phyloP scores from a whole-genome alignment of 2,797 vertebrate species.

The Siniperca scherzeri region DNA sequence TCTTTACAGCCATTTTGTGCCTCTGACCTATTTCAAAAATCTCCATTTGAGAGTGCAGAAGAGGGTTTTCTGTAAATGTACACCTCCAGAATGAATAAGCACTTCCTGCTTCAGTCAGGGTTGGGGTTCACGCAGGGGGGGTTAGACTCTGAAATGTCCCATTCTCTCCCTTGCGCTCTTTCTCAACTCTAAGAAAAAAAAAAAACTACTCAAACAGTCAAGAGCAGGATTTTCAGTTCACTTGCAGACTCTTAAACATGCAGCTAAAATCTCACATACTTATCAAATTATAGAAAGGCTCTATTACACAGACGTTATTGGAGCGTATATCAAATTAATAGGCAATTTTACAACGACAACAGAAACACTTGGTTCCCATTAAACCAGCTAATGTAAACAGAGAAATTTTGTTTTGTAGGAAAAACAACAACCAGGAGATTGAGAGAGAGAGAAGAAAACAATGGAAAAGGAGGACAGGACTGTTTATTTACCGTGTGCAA shows the following conservation, averaged over 20 bases:
- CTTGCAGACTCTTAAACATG: constrained; percentile 47
- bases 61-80: constrained; percentile 64
- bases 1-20: constrained; percentile 47
- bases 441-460: constrained; percentile 58
- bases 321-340: constrained; percentile 70
- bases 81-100: constrained; percentile 66
- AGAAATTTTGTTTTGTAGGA: constrained; percentile 34
- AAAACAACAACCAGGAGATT: constrained; percentile 37
- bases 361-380: constrained; percentile 62
- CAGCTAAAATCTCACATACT: constrained; percentile 52
- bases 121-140: constrained; percentile 48
- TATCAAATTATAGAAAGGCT: constrained; percentile 61
- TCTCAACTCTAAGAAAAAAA: constrained; percentile 3
- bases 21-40: constrained; percentile 14
- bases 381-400: constrained; percentile 72
- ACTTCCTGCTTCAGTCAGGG: constrained; percentile 64
- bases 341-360: constrained; percentile 56
- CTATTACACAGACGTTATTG: constrained; percentile 56
- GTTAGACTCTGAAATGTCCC: constrained; percentile 29
- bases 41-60: constrained; percentile 43
- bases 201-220: not conserved
- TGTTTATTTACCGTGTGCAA: constrained; percentile 63
- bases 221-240: constrained; percentile 36
- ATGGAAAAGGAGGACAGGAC: constrained; percentile 40
- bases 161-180: constrained; percentile 7